A percentile compares a stretch with the other conserved stretches of the same genome.
Evolutionary conservation across 2,888 invertebrate species (phyloP).

Genomic region (Lasioglossum vierecki): DNA sequence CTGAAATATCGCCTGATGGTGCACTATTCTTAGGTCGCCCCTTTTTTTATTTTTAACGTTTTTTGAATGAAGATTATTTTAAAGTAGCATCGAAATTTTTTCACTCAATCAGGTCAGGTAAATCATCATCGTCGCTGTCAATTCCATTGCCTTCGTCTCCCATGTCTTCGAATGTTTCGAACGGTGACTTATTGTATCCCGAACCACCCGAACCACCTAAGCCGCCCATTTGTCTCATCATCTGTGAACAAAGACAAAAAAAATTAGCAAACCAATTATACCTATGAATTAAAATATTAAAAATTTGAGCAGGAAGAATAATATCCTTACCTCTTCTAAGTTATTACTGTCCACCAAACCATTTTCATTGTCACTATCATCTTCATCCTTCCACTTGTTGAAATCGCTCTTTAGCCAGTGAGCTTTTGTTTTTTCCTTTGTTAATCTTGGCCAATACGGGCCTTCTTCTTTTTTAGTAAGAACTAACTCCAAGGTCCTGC

Average conservation of each 20-base stretch:
- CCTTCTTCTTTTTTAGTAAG: slow-evolving; percentile 89
- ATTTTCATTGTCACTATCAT: slow-evolving; percentile 94
- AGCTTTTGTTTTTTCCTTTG: slow-evolving; percentile 94
- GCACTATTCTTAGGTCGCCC: slow-evolving; percentile 70
- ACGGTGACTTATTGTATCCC: slow-evolving; percentile 88
- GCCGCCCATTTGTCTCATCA: slow-evolving; percentile 91
- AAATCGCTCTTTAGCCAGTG: slow-evolving; percentile 99
- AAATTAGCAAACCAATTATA: neutral
- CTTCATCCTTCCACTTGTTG: slow-evolving; percentile 99
- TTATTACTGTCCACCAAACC: slow-evolving; percentile 83
- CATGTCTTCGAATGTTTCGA: slow-evolving; percentile 88
- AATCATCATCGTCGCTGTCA: slow-evolving; percentile 88
- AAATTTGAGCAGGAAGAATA: neutral
- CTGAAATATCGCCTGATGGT: slow-evolving; percentile 69
- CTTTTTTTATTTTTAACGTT: slow-evolving; percentile 56
- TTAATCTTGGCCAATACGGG: slow-evolving; percentile 94
- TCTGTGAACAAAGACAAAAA: slow-evolving; percentile 79
- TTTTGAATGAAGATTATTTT: slow-evolving; percentile 65
- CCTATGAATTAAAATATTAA: neutral
- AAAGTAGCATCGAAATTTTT: slow-evolving; percentile 48
- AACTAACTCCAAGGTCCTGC: slow-evolving; percentile 90
- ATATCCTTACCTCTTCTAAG: slow-evolving; percentile 86
- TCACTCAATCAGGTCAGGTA: slow-evolving; percentile 87
- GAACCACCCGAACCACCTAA: slow-evolving; percentile 85
- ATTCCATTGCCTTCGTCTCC: slow-evolving; percentile 87